A percentile compares a stretch with the other conserved stretches of the same genome.
phyloP scores from a whole-genome alignment of 2,797 vertebrate genomes.

The Hephaestus fuliginosus region DNA sequence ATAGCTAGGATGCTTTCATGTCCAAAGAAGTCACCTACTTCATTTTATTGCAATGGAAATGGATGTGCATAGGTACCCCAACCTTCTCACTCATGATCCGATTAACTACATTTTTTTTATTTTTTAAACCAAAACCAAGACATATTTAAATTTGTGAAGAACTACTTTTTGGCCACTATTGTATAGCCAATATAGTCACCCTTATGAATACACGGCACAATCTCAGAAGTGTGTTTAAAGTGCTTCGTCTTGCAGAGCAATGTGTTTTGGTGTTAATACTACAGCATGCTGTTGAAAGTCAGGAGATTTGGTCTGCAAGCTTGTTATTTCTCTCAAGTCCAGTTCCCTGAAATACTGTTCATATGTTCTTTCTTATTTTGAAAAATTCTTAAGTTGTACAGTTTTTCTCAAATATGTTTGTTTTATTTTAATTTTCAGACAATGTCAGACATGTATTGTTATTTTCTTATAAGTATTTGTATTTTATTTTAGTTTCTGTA shows the following conservation, averaged over 20 bases:
- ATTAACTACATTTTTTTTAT: slow-evolving; percentile 59
- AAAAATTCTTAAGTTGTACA: slow-evolving; percentile 86
- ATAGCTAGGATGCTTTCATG: slow-evolving; percentile 81
- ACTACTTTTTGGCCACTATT: slow-evolving; percentile 80
- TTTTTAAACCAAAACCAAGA: slow-evolving; percentile 76
- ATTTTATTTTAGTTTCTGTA: slow-evolving; percentile 93
- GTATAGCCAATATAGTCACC: slow-evolving; percentile 79
- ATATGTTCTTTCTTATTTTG: slow-evolving; percentile 76
- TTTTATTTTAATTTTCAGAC: slow-evolving; percentile 87
- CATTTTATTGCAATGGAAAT: slow-evolving; percentile 79
- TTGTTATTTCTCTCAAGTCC: slow-evolving; percentile 81
- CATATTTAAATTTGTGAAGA: slow-evolving; percentile 79
- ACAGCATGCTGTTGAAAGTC: slow-evolving; percentile 81
- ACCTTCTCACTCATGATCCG: slow-evolving; percentile 64
- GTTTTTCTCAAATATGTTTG: slow-evolving; percentile 86
- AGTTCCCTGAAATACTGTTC: slow-evolving; percentile 81
- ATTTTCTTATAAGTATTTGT: slow-evolving; percentile 88
- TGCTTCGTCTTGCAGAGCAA: slow-evolving; percentile 79
- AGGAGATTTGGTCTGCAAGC: slow-evolving; percentile 81
- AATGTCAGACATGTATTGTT: slow-evolving; percentile 91
- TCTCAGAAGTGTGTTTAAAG: slow-evolving; percentile 79
- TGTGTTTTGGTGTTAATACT: slow-evolving; percentile 82
- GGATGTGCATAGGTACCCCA: slow-evolving; percentile 76
- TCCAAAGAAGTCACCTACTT: slow-evolving; percentile 87
- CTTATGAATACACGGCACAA: slow-evolving; percentile 75